A percentile compares a stretch with the other conserved stretches of the same genome.
phyloP scores from a whole-genome alignment of 1,140 invertebrate species.

The Macrocentrus cingulum region DNA sequence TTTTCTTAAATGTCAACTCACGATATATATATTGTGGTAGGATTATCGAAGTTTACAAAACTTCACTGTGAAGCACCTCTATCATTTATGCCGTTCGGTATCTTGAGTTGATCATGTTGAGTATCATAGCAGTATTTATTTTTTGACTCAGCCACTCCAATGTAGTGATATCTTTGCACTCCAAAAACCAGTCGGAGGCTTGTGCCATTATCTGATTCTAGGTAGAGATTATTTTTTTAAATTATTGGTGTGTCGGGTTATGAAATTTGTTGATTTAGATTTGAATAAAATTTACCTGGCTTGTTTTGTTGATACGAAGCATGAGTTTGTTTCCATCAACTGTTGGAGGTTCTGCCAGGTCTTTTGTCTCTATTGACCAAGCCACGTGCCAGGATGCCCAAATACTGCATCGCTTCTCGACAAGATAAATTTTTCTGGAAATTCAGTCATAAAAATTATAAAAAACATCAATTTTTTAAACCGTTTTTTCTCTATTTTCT shows the following conservation, averaged over 20 bases:
- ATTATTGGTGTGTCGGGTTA: not conserved
- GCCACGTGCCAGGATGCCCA: conserved; percentile 77
- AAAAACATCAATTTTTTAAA: too few species aligned
- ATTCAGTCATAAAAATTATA: conserved; percentile 15
- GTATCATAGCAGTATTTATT: conserved; percentile 72
- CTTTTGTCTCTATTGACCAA: conserved; percentile 74
- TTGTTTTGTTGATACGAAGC: conserved; percentile 73
- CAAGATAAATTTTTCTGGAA: conserved; percentile 72
- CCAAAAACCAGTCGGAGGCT: conserved; percentile 67
- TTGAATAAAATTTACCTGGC: too few species aligned
- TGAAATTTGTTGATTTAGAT: too few species aligned
- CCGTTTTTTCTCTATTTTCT: too few species aligned
- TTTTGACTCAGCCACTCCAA: conserved; percentile 71
- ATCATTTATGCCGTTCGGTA: conserved; percentile 20
- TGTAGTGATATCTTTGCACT: conserved; percentile 65
- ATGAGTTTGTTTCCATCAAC: conserved; percentile 68
- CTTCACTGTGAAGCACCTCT: not conserved
- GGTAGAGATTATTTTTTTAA: conserved; percentile 25
- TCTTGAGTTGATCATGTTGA: conserved; percentile 61
- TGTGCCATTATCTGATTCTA: conserved; percentile 63
- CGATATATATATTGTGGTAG: conserved; percentile 26
- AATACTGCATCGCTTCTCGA: conserved; percentile 67
- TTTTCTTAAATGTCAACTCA: conserved; percentile 6
- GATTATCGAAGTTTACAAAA: not conserved
- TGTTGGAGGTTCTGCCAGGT: conserved; percentile 71